Conservation (phyloP, 1,140 invertebrate genomes). For the Danaus plexippus region DNA sequence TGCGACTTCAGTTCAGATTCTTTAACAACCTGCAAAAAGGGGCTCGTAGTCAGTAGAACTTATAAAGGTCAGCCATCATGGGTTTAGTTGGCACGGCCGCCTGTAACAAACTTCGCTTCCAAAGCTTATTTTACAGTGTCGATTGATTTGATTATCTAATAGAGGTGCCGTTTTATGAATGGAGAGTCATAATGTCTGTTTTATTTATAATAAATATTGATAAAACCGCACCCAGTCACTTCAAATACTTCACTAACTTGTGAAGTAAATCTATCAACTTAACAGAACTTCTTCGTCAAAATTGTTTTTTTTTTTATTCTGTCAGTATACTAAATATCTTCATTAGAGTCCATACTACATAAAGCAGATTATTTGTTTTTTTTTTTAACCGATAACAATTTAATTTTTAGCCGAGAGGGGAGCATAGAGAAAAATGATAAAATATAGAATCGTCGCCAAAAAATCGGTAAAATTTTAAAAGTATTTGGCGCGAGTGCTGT, state of each 20-base stretch:
- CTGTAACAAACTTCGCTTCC: slow-evolving; percentile 68
- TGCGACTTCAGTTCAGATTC: slow-evolving; percentile 93
- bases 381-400: slow-evolving; percentile 33
- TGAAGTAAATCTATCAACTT: too few species aligned
- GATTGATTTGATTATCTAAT: slow-evolving; percentile 51
- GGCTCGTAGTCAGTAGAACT: slow-evolving; percentile 84
- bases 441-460: slow-evolving; percentile 57
- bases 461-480: slow-evolving; percentile 55
- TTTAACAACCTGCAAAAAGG: slow-evolving; percentile 91
- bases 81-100: slow-evolving; percentile 72
- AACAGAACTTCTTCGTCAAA: too few species aligned
- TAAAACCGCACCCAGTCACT: slow-evolving; percentile 29
- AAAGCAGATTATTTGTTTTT: not conserved
- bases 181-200: not conserved
- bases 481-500: slow-evolving; percentile 45
- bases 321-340: too few species aligned
- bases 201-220: slow-evolving; percentile 10
- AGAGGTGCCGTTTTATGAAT: slow-evolving; percentile 49
- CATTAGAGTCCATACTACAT: too few species aligned
- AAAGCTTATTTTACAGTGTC: slow-evolving; percentile 55
- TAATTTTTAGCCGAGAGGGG: slow-evolving; percentile 71
- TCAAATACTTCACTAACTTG: too few species aligned
- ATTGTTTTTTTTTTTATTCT: too few species aligned
- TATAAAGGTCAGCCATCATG: slow-evolving; percentile 83
- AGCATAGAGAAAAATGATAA: slow-evolving; percentile 62